These are phyloP conservation scores for Hesperia comma DNA, from an alignment of 2,888 invertebrate genomes.

Conservation along the genomic window DNA sequence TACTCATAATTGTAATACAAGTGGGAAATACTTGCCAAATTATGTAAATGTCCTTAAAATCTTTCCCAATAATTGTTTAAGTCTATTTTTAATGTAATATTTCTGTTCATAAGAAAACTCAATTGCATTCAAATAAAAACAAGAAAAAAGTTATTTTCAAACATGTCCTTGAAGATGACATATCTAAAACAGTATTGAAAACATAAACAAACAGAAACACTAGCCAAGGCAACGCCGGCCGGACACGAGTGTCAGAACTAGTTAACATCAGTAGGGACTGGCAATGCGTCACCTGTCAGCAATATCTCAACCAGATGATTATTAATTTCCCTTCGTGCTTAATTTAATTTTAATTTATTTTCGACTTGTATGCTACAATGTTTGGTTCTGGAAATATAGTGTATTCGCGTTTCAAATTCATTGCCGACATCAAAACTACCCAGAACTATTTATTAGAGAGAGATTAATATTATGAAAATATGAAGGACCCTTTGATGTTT, in stretches of 20 bases:
- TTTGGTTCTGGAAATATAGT: not conserved
- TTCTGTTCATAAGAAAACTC: not conserved
- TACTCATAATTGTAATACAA: too few species aligned
- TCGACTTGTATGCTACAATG: not conserved
- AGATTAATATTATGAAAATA: too few species aligned
- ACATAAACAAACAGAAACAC: not conserved
- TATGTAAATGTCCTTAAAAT: too few species aligned
- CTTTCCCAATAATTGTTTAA: too few species aligned
- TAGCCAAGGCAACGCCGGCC: not conserved
- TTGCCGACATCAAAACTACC: too few species aligned
- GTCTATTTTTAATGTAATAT: not conserved
- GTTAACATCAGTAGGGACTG: not conserved
- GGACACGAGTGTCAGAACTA: not conserved
- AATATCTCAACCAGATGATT: not conserved
- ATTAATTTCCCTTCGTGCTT: conserved; percentile 3
- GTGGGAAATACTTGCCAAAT: too few species aligned
- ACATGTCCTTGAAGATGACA: not conserved
- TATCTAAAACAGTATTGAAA: not conserved
- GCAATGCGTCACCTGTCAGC: not conserved
- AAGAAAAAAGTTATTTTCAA: not conserved
- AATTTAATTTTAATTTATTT: not conserved
- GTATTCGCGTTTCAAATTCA: too few species aligned
- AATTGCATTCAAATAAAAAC: not conserved
- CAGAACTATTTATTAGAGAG: not conserved
- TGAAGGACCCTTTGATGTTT: too few species aligned